A percentile compares a stretch with the other conserved stretches of the same genome.
Conservation (phyloP, 2,797 vertebrate species). For the Acrossocheilus wenchowensis region DNA sequence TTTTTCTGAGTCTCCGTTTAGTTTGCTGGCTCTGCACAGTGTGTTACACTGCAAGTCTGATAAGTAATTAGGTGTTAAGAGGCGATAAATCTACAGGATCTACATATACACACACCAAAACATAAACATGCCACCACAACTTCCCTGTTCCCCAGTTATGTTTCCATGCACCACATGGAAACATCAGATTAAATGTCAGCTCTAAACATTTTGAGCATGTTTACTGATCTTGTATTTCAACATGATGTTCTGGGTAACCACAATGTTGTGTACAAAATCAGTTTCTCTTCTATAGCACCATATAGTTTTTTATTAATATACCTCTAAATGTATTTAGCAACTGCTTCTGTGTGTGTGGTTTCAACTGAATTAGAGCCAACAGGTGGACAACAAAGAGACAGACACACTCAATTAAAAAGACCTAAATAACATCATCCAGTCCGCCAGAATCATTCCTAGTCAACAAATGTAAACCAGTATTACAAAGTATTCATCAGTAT, state of each 20-base stretch:
- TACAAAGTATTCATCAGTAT: neutral
- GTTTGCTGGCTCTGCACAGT: slow-evolving; percentile 9
- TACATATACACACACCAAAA: slow-evolving; percentile 29
- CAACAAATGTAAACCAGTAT: neutral
- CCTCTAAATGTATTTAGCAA: neutral
- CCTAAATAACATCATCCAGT: neutral
- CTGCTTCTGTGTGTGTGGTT: neutral
- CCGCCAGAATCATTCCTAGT: neutral
- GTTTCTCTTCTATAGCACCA: neutral
- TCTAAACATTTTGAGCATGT: neutral
- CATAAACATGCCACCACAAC: slow-evolving; percentile 30
- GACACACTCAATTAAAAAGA: neutral
- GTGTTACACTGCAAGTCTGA: neutral
- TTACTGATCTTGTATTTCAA: neutral
- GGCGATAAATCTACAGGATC: slow-evolving; percentile 18
- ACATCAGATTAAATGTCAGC: slow-evolving; percentile 24
- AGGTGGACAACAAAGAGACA: slow-evolving; percentile 27
- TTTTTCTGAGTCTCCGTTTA: slow-evolving; percentile 9
- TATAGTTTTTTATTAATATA: neutral
- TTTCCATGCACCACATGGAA: slow-evolving; percentile 23
- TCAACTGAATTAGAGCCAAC: slow-evolving; percentile 15
- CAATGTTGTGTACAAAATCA: neutral
- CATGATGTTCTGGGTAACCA: neutral
- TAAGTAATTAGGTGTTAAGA: slow-evolving; percentile 40
- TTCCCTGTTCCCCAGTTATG: slow-evolving; percentile 14